Percentiles rank a stretch among this genome's conserved stretches.
These are phyloP conservation scores for Equus przewalskii DNA, from an alignment of 2,113 vertebrate genomes.

Conservation along the genomic window DNA sequence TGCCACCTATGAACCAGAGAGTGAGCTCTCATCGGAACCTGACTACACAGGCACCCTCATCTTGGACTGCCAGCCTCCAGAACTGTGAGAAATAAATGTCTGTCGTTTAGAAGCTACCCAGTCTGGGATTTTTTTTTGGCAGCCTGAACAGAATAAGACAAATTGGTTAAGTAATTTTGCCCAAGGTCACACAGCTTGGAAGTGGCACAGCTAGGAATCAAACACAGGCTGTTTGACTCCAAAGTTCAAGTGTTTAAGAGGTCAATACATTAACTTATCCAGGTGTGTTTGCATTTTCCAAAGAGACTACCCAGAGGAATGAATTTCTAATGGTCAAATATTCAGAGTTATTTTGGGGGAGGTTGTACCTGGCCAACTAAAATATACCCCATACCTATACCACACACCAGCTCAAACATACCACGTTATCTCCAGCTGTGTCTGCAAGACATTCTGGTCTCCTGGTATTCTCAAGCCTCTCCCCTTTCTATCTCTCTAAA, in stretches of 20 bases:
- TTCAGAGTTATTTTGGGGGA: not conserved
- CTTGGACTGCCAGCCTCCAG: not conserved
- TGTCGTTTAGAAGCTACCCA: not conserved
- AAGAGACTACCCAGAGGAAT: conserved; percentile 35
- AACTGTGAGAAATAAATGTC: not conserved
- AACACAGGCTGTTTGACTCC: not conserved
- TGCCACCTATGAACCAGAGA: too few species aligned
- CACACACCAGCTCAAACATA: not conserved
- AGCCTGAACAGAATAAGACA: not conserved
- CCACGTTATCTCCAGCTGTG: not conserved
- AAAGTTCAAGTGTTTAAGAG: conserved; percentile 33
- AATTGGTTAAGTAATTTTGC: conserved; percentile 12
- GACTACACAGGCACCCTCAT: not conserved
- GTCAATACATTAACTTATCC: not conserved
- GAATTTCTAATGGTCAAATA: conserved; percentile 55
- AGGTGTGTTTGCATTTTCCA: conserved; percentile 15
- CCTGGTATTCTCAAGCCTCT: not conserved
- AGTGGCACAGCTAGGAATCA: conserved; percentile 32
- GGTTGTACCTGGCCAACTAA: not conserved
- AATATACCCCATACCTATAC: not conserved
- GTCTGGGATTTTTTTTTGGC: not conserved
- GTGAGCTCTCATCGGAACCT: too few species aligned
- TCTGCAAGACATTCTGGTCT: not conserved
- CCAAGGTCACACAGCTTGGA: not conserved
- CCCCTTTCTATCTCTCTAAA: not conserved